Percentiles rank a stretch among this genome's conserved stretches.
Evolutionary conservation across 2,888 invertebrate species (phyloP).

Genomic region (Philereme vetulata): DNA sequence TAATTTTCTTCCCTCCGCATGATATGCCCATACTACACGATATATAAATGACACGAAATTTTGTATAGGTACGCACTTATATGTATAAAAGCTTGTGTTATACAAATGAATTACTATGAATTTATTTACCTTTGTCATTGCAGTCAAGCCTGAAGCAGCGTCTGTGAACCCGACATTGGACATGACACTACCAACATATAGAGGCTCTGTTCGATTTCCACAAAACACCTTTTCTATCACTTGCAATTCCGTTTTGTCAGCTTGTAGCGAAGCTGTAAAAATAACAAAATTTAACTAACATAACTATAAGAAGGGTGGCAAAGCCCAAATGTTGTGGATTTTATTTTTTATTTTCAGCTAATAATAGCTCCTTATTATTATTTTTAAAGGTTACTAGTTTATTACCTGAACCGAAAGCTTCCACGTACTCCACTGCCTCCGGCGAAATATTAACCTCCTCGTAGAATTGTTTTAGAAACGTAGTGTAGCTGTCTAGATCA

Average conservation of each 20-base stretch:
- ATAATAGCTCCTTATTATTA: too few species aligned
- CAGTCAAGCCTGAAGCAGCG: constrained; percentile 75
- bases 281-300: not conserved
- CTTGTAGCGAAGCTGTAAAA: constrained; percentile 71
- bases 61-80: not conserved
- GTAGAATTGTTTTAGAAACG: constrained; percentile 83
- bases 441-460: constrained; percentile 86
- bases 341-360: too few species aligned
- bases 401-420: constrained; percentile 91
- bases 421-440: constrained; percentile 88
- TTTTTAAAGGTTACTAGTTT: constrained; percentile 1
- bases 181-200: constrained; percentile 82
- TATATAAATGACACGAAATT: too few species aligned
- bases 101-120: not conserved
- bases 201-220: constrained; percentile 76
- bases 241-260: constrained; percentile 87
- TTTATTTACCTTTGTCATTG: constrained; percentile 79
- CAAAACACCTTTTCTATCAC: constrained; percentile 84
- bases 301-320: too few species aligned
- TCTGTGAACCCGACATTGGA: constrained; percentile 77
- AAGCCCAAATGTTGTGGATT: too few species aligned
- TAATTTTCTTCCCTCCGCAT: too few species aligned
- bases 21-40: too few species aligned
- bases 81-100: too few species aligned
- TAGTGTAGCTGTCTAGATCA: constrained; percentile 71